A percentile compares a stretch with the other conserved stretches of the same genome.
Conservation (phyloP, 1,140 invertebrate genomes). For the Drosophila fuyamai region DNA sequence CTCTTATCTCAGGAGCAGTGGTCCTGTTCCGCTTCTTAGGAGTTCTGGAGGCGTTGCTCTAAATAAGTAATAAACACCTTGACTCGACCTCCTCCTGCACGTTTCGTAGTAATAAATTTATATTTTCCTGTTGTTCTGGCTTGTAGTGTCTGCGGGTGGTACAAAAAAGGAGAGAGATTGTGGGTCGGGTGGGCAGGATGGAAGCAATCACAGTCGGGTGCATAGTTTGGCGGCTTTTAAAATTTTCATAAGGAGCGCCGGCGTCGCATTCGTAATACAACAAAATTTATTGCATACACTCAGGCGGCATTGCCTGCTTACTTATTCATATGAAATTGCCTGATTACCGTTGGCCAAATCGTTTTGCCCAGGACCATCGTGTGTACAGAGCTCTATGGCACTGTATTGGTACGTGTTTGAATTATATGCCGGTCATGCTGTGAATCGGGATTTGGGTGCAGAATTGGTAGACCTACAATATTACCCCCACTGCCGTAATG, state of each 20-base stretch:
- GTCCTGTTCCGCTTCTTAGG: not conserved
- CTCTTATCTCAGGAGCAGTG: slow-evolving; percentile 11
- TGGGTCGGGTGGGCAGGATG: not conserved
- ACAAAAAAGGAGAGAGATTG: not conserved
- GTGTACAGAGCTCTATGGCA: not conserved
- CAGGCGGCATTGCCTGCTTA: slow-evolving; percentile 71
- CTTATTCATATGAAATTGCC: slow-evolving; percentile 81
- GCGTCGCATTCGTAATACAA: slow-evolving; percentile 72
- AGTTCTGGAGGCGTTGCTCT: slow-evolving; percentile 38
- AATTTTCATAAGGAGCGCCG: slow-evolving; percentile 73
- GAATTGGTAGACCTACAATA: not conserved
- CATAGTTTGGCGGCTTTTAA: slow-evolving; percentile 76
- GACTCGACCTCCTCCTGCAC: slow-evolving; percentile 36
- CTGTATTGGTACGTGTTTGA: slow-evolving; percentile 76
- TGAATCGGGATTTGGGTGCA: slow-evolving; percentile 48
- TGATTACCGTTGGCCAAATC: slow-evolving; percentile 68
- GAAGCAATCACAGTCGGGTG: slow-evolving; percentile 66
- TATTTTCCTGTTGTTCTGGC: slow-evolving; percentile 62
- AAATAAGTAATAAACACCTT: slow-evolving; percentile 81
- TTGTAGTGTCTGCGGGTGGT: slow-evolving; percentile 12
- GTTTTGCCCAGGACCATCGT: slow-evolving; percentile 16
- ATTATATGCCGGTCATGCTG: slow-evolving; percentile 75
- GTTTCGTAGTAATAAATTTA: slow-evolving; percentile 69
- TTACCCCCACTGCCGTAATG: slow-evolving; percentile 46
- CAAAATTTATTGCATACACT: slow-evolving; percentile 76